Base-by-base conservation (phyloP, 2,888 invertebrate species). In the Helleia helle region DNA sequence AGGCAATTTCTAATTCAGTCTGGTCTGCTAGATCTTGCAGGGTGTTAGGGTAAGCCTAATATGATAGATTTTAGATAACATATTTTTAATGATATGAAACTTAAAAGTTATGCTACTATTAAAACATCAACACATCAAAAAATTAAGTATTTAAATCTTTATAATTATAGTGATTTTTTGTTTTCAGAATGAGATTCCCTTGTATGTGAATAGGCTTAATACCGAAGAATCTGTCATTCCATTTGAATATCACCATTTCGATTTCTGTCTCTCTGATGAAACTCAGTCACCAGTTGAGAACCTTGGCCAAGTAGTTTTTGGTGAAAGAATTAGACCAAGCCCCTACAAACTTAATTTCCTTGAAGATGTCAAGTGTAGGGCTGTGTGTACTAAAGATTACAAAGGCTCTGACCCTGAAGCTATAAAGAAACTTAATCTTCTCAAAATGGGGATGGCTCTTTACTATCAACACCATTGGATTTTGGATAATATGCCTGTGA, bases 381-480 rank as follows among this genome's bases (percentile, higher is more conserved):
- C 59, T 15, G 70, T 73, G 3, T 93, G 93, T 64, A 86, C 71
- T 0, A 96, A 91, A 69, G 80, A 64, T 0, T 99, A 99, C 64
- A 85, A 77, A 26, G 88, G 87, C 0, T 89, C 88, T 0, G 87
- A 90, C 51, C 68, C 87, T 1, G 88, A 89, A 7, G 87, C 90
- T 36, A 86, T 87, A 30, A 89, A 90, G 47, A 91, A 91, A 55
- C 74, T 99, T 56, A 91, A 93, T 58, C 89, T 93, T 9, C 83
- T 99, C 43, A 93, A 94, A 69, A 93, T 94, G 80, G 98, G 97
- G 45, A 96, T 97, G 87, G 92, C 92, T 44, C 86, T 97, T 40
- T 98, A 98, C 72, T 99, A 99, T 73, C 96, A 98, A 60, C 99
- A 99, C 76, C 99, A 99, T 73, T 99, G 99, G 99, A 95, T 96